phyloP scores from a whole-genome alignment of 2,797 vertebrate genomes.

The Squalus acanthias region DNA sequence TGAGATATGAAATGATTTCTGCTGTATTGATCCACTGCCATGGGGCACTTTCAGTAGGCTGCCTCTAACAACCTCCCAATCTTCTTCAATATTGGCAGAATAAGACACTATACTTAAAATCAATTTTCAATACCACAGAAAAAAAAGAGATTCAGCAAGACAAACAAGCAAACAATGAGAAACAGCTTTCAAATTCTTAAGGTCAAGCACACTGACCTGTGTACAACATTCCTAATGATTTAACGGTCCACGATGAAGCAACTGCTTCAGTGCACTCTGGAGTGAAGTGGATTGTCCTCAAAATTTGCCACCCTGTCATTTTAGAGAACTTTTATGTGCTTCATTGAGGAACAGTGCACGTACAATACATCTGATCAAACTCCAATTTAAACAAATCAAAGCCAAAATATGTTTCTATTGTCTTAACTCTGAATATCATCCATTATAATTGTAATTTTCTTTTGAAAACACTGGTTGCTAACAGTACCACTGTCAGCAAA shows the following conservation, averaged over 20 bases:
- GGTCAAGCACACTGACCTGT: slow-evolving; percentile 29
- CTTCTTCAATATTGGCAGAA: slow-evolving; percentile 65
- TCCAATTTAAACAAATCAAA: background rate
- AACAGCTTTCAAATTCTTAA: slow-evolving; percentile 21
- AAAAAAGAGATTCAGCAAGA: slow-evolving; percentile 23
- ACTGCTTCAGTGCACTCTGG: slow-evolving; percentile 1
- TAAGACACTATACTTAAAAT: slow-evolving; percentile 55
- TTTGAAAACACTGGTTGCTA: background rate
- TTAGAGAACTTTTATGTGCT: background rate
- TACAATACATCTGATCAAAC: background rate
- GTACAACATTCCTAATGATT: slow-evolving; percentile 28
- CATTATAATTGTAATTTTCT: background rate
- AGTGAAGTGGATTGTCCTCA: background rate
- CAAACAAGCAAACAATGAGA: slow-evolving; percentile 35
- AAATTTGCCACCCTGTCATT: slow-evolving; percentile 2
- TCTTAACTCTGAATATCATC: background rate
- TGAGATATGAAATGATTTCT: slow-evolving; percentile 67
- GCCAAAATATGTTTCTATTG: background rate
- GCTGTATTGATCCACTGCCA: slow-evolving; percentile 61
- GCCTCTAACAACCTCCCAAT: slow-evolving; percentile 49
- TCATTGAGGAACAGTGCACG: background rate
- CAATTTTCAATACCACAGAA: slow-evolving; percentile 49
- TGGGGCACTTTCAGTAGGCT: slow-evolving; percentile 48
- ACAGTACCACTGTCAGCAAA: too few species aligned
- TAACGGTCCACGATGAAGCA: background rate